A percentile compares a stretch with the other conserved stretches of the same genome.
These are phyloP conservation scores for Pararge aegeria DNA, from an alignment of 1,140 invertebrate genomes.

Conservation along the genomic window DNA sequence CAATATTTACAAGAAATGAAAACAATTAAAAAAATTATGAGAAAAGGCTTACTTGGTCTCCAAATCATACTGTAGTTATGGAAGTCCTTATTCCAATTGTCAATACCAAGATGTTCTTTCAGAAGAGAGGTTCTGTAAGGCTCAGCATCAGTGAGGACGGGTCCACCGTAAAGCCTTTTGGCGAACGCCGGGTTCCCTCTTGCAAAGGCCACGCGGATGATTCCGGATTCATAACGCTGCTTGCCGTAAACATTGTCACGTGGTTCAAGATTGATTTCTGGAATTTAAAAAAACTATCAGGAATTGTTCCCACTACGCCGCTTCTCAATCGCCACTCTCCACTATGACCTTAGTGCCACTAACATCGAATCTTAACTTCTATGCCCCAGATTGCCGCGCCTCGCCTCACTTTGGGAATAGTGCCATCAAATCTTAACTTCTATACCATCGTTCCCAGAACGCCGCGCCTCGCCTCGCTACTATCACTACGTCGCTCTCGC, in stretches of 20 bases:
- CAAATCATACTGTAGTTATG: slow-evolving; percentile 84
- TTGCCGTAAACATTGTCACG: slow-evolving; percentile 75
- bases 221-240: slow-evolving; percentile 77
- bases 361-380: too few species aligned
- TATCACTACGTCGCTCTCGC: too few species aligned
- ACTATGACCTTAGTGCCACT: too few species aligned
- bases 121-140: slow-evolving; percentile 54
- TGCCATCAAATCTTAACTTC: too few species aligned
- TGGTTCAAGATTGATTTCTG: slow-evolving; percentile 82
- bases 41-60: slow-evolving; percentile 76
- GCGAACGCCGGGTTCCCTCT: slow-evolving; percentile 68
- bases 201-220: slow-evolving; percentile 75
- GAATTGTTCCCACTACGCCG: too few species aligned
- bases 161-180: slow-evolving; percentile 67
- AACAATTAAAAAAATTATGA: too few species aligned
- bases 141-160: slow-evolving; percentile 59
- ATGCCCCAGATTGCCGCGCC: too few species aligned
- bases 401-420: too few species aligned
- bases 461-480: too few species aligned
- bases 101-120: slow-evolving; percentile 61
- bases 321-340: too few species aligned
- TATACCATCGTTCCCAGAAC: too few species aligned
- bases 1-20: too few species aligned
- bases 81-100: slow-evolving; percentile 82
- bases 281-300: slow-evolving; percentile 22